Percentiles rank a stretch among this genome's conserved stretches.
These are phyloP conservation scores for Erpobdella octoculata DNA, from an alignment of 2,888 invertebrate genomes.

Conservation along the genomic window DNA sequence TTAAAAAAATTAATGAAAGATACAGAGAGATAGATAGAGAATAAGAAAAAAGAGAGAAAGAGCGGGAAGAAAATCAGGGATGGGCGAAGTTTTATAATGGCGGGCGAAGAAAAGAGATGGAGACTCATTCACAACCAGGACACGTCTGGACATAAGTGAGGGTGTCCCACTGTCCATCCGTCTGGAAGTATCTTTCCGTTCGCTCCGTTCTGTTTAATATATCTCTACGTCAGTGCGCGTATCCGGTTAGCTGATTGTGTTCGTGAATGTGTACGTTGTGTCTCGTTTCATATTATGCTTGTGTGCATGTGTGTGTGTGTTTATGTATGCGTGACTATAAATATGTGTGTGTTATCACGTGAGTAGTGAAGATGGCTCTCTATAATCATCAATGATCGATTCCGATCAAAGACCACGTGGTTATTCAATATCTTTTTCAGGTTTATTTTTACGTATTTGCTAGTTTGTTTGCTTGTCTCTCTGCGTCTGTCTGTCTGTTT, in stretches of 20 bases:
- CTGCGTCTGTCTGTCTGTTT: no score
- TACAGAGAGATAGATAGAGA: background rate
- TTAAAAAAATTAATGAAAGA: background rate
- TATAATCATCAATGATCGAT: no score
- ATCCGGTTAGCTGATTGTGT: background rate
- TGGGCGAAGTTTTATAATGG: background rate
- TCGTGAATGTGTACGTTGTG: background rate
- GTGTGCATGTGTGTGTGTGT: background rate
- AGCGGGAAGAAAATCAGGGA: background rate
- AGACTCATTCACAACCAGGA: background rate
- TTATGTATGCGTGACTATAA: background rate
- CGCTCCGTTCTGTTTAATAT: background rate
- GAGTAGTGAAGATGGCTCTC: no score
- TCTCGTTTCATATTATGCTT: background rate
- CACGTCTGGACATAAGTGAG: background rate
- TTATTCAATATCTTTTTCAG: no score
- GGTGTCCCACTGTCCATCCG: background rate
- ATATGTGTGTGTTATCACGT: background rate
- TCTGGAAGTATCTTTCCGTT: background rate
- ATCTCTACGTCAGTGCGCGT: background rate
- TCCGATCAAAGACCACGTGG: no score
- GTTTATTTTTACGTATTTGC: no score
- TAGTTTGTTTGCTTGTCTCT: no score
- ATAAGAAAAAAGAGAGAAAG: background rate
- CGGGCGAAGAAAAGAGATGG: background rate